These are phyloP conservation scores for Neoscelio sp. DNA, from an alignment of 2,888 invertebrate species.

Conservation along the genomic window DNA sequence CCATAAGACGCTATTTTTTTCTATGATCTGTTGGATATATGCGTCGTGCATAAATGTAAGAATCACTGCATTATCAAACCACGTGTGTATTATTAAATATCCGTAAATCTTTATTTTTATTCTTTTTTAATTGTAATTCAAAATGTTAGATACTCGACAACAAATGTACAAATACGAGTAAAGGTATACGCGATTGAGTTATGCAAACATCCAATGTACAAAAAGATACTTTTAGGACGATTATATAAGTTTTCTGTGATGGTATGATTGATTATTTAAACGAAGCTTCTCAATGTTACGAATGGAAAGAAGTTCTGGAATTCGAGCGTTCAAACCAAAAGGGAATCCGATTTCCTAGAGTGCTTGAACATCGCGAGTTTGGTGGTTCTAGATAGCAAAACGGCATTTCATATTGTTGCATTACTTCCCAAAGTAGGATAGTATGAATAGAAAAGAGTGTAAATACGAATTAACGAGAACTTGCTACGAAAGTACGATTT, in stretches of 20 bases:
- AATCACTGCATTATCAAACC: background rate
- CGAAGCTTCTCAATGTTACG: no score
- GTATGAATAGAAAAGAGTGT: no score
- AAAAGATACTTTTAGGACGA: conserved; percentile 30
- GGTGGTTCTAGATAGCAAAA: background rate
- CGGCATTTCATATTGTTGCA: conserved; percentile 39
- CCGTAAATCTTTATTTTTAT: conserved; percentile 25
- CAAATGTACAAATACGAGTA: conserved; percentile 24
- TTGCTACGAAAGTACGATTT: background rate
- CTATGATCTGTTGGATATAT: conserved; percentile 19
- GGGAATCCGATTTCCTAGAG: no score
- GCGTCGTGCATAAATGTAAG: conserved; percentile 11
- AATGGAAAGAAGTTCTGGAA: no score
- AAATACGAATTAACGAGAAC: no score
- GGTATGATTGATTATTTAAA: background rate
- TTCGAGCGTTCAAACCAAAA: no score
- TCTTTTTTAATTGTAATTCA: background rate
- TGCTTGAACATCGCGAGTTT: no score
- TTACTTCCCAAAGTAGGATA: background rate
- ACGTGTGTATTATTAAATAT: background rate
- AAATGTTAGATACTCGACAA: conserved; percentile 22
- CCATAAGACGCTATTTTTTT: conserved; percentile 31
- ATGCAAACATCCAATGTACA: conserved; percentile 33
- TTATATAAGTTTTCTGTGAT: conserved; percentile 44
- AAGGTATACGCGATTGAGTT: conserved; percentile 11